Evolutionary conservation across 2,797 vertebrate species (phyloP), one percentile per base, ranked within the genome.

Genomic region (Knipowitschia caucasica): DNA sequence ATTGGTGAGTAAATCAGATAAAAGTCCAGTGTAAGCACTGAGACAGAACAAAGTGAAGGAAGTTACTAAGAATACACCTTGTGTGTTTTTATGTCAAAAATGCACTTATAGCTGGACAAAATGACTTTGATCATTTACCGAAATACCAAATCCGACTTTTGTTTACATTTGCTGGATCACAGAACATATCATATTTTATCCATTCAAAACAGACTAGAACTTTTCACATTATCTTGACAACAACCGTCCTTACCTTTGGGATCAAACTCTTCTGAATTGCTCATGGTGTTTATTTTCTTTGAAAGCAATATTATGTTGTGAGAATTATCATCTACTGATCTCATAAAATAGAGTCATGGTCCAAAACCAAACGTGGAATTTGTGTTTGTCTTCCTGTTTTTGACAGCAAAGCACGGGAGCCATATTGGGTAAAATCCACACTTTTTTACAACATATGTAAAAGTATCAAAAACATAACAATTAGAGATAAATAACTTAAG

Each of bases 171-270:
- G 35, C 1, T 8, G 7, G 35, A 18, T 38, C n/a, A 36, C 34
- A 18, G 8, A 8, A 20, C 35, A 38, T 17, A 38, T 17, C 35
- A n/a, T 38, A 5, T 17, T 38, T 18, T 39, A 39, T 20, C 4
- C 14, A 43, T 43, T 24, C 21, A 45, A 45, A 45, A 17, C 7
- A 7, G 5, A 4, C 9, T 17, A 1, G n/a, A 24, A 23, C 2
- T 7, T 14, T 34, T 7, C 3, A n/a, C 14, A 35, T 15, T 27
- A 17, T 17, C 11, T 8, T 7, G 2, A 5, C 40, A 1, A 31
- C 10, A 3, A 51, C 45, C 18, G 10, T 21, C 1, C 56, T 24
- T 79, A 92, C 90, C 91, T 86, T 77, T 90, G 1, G 89, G 84
- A 46, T 91, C 88, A 64, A 91, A 92, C 42, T 73, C 67, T 7